These are phyloP conservation scores for Tetanocera ferruginea DNA, from an alignment of 2,888 invertebrate species.

Conservation along the genomic window DNA sequence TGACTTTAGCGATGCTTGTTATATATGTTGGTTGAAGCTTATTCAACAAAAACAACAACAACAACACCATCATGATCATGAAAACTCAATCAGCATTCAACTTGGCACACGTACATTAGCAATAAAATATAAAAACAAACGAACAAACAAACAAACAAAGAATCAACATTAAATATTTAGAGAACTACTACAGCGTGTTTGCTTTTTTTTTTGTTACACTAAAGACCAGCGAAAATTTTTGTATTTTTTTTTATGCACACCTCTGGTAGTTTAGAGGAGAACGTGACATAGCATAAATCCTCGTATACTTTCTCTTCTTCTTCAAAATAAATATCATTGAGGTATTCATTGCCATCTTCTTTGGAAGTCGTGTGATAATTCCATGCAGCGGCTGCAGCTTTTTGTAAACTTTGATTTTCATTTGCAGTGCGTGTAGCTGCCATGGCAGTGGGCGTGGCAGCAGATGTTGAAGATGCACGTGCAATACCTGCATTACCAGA, in stretches of 20 bases:
- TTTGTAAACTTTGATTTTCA: slow-evolving; percentile 61
- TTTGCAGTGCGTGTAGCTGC: slow-evolving; percentile 18
- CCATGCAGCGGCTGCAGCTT: slow-evolving; percentile 64
- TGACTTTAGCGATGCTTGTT: not conserved
- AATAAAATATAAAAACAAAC: slow-evolving; percentile 4
- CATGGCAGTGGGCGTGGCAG: slow-evolving; percentile 20
- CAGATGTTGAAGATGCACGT: slow-evolving; percentile 27
- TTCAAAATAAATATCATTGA: slow-evolving; percentile 65
- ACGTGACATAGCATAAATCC: slow-evolving; percentile 89
- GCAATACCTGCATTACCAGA: slow-evolving; percentile 30
- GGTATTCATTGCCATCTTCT: slow-evolving; percentile 64
- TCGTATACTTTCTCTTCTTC: slow-evolving; percentile 88
- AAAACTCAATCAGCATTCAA: slow-evolving; percentile 5
- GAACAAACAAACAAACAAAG: not conserved
- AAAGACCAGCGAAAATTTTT: not conserved
- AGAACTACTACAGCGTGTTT: not conserved
- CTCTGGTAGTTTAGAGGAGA: slow-evolving; percentile 79
- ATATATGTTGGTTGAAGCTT: not conserved
- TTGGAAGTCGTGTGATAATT: slow-evolving; percentile 62
- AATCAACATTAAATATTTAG: not conserved
- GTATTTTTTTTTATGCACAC: slow-evolving; percentile 67
- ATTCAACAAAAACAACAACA: not conserved
- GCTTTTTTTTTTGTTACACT: not conserved
- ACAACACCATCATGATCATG: not conserved
- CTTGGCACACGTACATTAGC: not conserved